phyloP scores from a whole-genome alignment of 1,140 invertebrate genomes.

The Sarcophaga bullata region DNA sequence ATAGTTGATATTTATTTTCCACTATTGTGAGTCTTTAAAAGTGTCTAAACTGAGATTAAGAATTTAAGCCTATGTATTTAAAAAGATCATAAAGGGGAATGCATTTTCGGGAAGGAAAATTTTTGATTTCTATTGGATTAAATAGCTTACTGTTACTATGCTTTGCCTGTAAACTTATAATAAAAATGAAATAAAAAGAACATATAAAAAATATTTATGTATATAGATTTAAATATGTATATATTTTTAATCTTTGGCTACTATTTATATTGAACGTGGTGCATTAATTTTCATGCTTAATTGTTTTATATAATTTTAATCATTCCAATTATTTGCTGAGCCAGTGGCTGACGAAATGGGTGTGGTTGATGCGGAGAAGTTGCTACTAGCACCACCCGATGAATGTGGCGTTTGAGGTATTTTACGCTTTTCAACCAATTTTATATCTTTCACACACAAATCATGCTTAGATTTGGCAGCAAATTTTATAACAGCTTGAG shows the following conservation, averaged over 20 bases:
- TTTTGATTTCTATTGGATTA: not conserved
- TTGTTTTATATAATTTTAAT: slow-evolving; percentile 22
- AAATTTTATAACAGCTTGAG: slow-evolving; percentile 82
- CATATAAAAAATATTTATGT: too few relatives aligned
- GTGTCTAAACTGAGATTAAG: not conserved
- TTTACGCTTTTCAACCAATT: slow-evolving; percentile 70
- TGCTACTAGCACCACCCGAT: not conserved
- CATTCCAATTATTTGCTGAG: slow-evolving; percentile 44
- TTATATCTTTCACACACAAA: slow-evolving; percentile 79
- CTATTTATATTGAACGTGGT: not conserved
- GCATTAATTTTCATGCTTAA: not conserved
- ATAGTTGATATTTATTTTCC: not conserved
- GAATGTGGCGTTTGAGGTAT: slow-evolving; percentile 25
- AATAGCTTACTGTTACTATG: not conserved
- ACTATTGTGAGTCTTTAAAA: not conserved
- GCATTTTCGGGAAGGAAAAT: not conserved
- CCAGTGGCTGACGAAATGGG: slow-evolving; percentile 36
- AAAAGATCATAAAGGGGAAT: slow-evolving; percentile 26
- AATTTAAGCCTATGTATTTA: not conserved
- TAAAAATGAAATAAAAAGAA: not conserved
- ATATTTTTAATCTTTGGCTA: slow-evolving; percentile 11
- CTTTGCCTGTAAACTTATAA: not conserved
- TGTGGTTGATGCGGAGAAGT: slow-evolving; percentile 28
- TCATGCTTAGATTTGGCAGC: slow-evolving; percentile 80
- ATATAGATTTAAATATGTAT: too few relatives aligned